Percentiles rank a stretch among this genome's conserved stretches.
These are phyloP conservation scores for Typhlichthys eigenmanni DNA, from an alignment of 2,797 vertebrate genomes.

Conservation along the genomic window DNA sequence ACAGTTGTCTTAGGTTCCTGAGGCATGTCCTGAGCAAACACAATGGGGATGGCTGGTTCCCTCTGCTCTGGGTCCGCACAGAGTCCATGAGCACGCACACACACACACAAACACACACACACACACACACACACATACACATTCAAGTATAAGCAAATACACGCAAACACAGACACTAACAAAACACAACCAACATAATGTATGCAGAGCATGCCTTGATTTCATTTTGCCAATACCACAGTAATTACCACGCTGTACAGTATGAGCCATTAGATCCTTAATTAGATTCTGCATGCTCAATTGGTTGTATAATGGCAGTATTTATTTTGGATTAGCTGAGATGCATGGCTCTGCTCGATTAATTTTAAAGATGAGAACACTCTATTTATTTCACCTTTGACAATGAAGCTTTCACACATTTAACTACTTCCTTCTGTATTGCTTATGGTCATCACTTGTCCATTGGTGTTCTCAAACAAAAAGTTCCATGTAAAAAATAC, in stretches of 20 bases:
- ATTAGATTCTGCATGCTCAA: neutral
- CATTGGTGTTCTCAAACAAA: neutral
- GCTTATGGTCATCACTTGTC: neutral
- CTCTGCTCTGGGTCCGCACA: slow-evolving; percentile 49
- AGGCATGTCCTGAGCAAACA: slow-evolving; percentile 85
- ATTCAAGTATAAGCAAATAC: neutral
- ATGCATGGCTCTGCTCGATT: neutral
- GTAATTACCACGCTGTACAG: no score
- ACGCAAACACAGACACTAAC: slow-evolving; percentile 3
- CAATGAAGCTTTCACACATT: slow-evolving; percentile 11
- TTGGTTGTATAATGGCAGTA: slow-evolving; percentile 4
- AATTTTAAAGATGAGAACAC: slow-evolving; percentile 4
- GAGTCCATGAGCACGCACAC: slow-evolving; percentile 48
- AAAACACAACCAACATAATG: slow-evolving; percentile 19
- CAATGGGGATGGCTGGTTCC: slow-evolving; percentile 73
- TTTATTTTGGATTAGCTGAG: neutral
- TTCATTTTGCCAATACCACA: slow-evolving; percentile 11
- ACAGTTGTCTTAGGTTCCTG: slow-evolving; percentile 84
- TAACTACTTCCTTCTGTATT: slow-evolving; percentile 9
- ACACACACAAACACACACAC: slow-evolving; percentile 7
- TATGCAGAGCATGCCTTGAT: slow-evolving; percentile 24
- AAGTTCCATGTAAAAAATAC: no score
- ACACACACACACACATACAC: neutral
- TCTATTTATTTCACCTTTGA: slow-evolving; percentile 13
- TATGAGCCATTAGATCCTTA: slow-evolving; percentile 6